phyloP scores from a whole-genome alignment of 2,113 vertebrate species.

The Platanista minor region DNA sequence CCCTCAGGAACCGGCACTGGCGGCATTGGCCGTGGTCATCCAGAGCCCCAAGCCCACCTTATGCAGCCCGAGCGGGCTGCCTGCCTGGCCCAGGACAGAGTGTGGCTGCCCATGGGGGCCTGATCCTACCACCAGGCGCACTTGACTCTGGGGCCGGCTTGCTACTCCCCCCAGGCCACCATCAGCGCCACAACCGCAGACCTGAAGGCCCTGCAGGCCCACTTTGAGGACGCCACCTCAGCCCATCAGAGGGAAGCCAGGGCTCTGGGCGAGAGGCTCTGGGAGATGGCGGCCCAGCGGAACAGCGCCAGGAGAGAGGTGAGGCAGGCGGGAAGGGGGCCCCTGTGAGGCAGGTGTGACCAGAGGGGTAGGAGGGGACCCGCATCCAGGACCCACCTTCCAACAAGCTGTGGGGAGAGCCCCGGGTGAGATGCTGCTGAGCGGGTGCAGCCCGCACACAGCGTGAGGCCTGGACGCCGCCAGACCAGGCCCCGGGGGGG shows the following conservation, averaged over 20 bases:
- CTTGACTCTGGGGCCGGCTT: rapidly evolving
- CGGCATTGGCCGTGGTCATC: rapidly evolving
- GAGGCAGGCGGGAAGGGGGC: neutral
- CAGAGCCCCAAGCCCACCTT: rapidly evolving
- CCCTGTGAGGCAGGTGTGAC: neutral
- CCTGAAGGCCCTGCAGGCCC: slow-evolving; percentile 74
- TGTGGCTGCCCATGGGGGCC: neutral
- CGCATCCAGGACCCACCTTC: neutral
- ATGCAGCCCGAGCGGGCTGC: rapidly evolving
- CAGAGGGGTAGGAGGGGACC: too few relatives aligned
- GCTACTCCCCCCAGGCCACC: slow-evolving; percentile 67
- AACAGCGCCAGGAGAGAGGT: slow-evolving; percentile 9
- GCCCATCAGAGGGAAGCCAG: slow-evolving; percentile 74
- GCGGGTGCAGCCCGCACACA: neutral
- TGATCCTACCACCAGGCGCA: rapidly evolving
- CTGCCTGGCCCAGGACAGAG: neutral
- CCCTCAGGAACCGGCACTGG: neutral
- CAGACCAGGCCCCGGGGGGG: rapidly evolving
- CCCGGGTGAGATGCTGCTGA: rapidly evolving
- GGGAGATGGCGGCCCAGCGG: slow-evolving; percentile 72
- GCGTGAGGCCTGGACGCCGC: rapidly evolving
- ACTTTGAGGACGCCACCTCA: slow-evolving; percentile 80
- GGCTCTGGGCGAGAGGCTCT: slow-evolving; percentile 77
- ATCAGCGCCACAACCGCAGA: slow-evolving; percentile 62
- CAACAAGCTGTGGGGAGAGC: neutral